Base-by-base conservation (phyloP, 2,888 invertebrate genomes). In the Ophioninae sp. region DNA sequence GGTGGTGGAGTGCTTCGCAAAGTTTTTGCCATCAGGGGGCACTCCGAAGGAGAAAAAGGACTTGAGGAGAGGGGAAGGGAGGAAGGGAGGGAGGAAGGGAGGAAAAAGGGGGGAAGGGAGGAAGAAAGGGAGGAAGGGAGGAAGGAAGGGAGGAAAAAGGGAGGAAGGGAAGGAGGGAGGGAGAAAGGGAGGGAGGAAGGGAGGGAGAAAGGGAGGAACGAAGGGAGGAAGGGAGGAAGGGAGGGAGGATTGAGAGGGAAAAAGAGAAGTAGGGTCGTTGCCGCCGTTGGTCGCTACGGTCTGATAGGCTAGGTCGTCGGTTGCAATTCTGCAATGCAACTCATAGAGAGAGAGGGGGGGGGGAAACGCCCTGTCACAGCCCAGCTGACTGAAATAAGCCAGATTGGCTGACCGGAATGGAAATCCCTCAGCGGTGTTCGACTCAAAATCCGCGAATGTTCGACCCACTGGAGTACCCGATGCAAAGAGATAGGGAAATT, bases 301-400 rank as follows among this genome's bases (percentile, higher is more conserved):
- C 88, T 89, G 89, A 86, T 90, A 86, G 87, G 90, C 88, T 90
- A 87, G 90, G 90, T 90, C 88, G 88, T 82, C 86, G 82, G 84
- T 80, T 82, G 84, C 84, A 87, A 80, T 87, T 86, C 88, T 90
- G 89, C 87, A 88, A 87, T 87, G 75, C 85, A 58, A 67, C 59
- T 30, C 58, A 67, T 56, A 79, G 39, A 7, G 65, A 64, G 63
- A 56, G 71, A 69, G 10, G 44, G 13, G 83, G 76, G 87, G 88
- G 91, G 91, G 90, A 91, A 90, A 90, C 90, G 91, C 91, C 91
- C 91, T 91, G 90, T 87, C 90, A 89, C 90, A 89, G 89, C 90
- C 73, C 91, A 91, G 91, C 91, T 91, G 91, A 91, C 91, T 91
- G 89, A 90, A 90, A 89, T 90, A 88, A 90, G 90, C 89, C 91